Evolutionary conservation across 2,113 vertebrate genomes (phyloP).

Genomic region (Myocastor coypus): DNA sequence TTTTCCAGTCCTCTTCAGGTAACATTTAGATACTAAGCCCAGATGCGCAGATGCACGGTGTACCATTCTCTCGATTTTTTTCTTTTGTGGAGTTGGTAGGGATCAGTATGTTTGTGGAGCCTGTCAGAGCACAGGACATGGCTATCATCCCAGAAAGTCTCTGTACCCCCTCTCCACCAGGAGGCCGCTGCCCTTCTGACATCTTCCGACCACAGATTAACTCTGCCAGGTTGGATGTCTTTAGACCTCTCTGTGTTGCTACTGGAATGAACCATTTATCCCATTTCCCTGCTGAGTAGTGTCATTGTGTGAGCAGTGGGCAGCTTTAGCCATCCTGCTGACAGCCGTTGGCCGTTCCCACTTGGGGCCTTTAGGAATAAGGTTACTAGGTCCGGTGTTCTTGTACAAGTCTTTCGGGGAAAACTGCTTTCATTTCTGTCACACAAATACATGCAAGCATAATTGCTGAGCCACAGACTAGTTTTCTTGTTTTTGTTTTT

Average conservation of each 20-base stretch:
- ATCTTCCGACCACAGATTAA: rapidly evolving
- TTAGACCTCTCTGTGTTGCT: rapidly evolving
- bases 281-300: rapidly evolving
- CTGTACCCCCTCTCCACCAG: background rate
- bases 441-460: background rate
- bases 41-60: background rate
- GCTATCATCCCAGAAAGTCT: background rate
- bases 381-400: rapidly evolving
- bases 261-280: rapidly evolving
- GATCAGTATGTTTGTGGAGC: rapidly evolving
- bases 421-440: background rate
- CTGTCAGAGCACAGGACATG: rapidly evolving
- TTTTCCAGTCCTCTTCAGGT: background rate
- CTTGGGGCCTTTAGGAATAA: rapidly evolving
- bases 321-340: background rate
- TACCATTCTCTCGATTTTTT: background rate
- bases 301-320: rapidly evolving
- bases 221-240: background rate
- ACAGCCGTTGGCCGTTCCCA: background rate
- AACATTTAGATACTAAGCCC: rapidly evolving
- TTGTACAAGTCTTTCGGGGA: background rate
- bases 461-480: background rate
- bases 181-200: background rate
- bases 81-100: background rate
- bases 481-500: too few relatives aligned